Evolutionary conservation across 2,888 invertebrate species (phyloP), one percentile per base, ranked within the genome.

Genomic region (Sussaba pulchella): DNA sequence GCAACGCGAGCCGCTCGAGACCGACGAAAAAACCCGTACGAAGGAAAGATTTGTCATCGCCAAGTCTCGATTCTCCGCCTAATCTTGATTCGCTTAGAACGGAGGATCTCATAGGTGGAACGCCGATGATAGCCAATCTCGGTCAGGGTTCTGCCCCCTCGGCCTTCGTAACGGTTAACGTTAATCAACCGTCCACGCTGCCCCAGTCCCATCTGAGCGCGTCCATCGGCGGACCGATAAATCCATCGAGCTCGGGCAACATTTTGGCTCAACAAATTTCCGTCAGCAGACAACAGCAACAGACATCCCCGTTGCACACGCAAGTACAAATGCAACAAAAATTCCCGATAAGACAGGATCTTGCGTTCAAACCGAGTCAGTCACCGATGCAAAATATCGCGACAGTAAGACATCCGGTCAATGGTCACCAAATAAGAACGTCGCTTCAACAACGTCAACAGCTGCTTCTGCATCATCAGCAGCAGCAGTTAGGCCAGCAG

Each of bases 251-350:
- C 12, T 85, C 86, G 67, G 84, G 82, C 66, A 69, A 85, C 26
- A 69, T 84, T 43, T 77, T 85, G 5, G 41, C 78, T 0, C 89
- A 88, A 70, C 87, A 86, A 70, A 70, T 84, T 17, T 36, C 74
- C 71, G 47, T 85, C 8, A 31, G 61, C 31, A 61, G 31, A 26
- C 73, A 74, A 21, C 82, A 82, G 54, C 84, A 82, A 17, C 80
- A 73, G 45, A 50, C 87, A 31, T 61, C 86, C 47, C 72, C 87
- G 45, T 81, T 89, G 81, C 90, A 90, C 73, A 87, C 88, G 57
- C 91, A 89, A 88, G 90, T 91, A 88, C 92, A 92, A 90, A 89
- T 90, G 24, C 90, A 90, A 69, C 90, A 91, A 70, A 91, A 92
- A 73, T 91, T 91, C 87, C 88, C 91, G 41, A 86, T 89, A 69